Base-by-base conservation (phyloP, 30 jellyfish, hydroid and myxozoan genomes). In the Chrysaora quinquecirrha region DNA sequence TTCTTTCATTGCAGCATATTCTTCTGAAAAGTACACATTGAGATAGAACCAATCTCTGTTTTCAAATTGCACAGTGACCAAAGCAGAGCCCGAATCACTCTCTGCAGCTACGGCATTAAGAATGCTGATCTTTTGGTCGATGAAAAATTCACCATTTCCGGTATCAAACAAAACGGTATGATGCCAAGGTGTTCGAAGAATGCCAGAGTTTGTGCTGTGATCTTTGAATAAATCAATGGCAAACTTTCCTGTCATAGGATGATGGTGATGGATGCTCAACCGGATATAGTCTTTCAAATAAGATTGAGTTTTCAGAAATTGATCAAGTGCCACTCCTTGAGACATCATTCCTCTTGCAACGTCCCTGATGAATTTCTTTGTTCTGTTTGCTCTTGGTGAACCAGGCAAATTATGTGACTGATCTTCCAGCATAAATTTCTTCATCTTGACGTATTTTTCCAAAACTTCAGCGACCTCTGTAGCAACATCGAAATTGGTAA, bases 111-210 rank as follows among this genome's bases (percentile, higher is more conserved):
- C 54, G 6, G 54, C 54, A 38, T 6, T 14, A 38, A 38, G 11
- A 38, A 71, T 24, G 2, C 21, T 28, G 30, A 71, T 35, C 62
- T 82, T 82, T 30, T 54, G 80, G 28, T 34, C 86, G 14, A 82
- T 50, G 18, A 70, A 24, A 63, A 82, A 82, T 58, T 54, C 46
- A 30, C 93, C 93, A 28, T 29, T 27, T 11, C 4, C 14, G 9
- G 93, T 30, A 62, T 82, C 93, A 60, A 82, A 69, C 7, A 60
- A n/a, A n/a, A 69, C 85, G 3, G 54, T 80, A 19, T 82, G 71
- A 30, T 82, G 93, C 93, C 93, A 82, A 16, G 93, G 93, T 0
- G 93, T 82, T 3, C 86, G 70, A 28, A 82, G 84, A n/a, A 52
- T 27, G 38, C 86, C 93, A 27, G 47, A 64, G 19, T 16, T 1